These are phyloP conservation scores for Asarcornis scutulata DNA, from an alignment of 2,113 vertebrate species.

Conservation along the genomic window DNA sequence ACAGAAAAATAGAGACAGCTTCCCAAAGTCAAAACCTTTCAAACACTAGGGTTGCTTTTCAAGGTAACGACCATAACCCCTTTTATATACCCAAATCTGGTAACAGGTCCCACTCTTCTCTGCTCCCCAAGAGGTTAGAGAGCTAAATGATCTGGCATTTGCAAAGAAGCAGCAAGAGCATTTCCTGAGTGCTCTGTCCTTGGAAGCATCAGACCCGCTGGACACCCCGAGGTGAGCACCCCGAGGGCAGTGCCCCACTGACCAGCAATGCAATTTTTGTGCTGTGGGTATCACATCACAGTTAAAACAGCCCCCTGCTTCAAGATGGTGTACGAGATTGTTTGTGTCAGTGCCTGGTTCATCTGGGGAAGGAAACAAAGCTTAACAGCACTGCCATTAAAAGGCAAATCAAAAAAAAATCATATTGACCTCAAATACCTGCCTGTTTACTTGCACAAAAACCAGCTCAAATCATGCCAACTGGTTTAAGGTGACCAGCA, in stretches of 20 bases:
- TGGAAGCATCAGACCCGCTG: neutral
- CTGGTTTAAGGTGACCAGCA: neutral
- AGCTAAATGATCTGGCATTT: neutral
- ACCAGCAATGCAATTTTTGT: neutral
- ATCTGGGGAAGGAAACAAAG: neutral
- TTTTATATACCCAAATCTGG: neutral
- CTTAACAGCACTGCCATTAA: neutral
- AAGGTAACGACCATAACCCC: neutral
- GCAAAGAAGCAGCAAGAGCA: neutral
- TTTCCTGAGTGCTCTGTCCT: neutral
- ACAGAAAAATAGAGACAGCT: neutral
- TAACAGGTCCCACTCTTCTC: neutral
- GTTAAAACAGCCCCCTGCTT: neutral
- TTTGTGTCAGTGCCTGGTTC: neutral
- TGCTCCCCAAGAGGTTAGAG: neutral
- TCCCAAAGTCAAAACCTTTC: constrained; percentile 10
- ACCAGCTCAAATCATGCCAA: neutral
- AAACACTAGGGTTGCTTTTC: neutral
- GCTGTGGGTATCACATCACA: neutral
- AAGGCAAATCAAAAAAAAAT: neutral
- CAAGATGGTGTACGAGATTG: neutral
- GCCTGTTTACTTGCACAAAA: neutral
- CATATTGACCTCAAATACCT: neutral
- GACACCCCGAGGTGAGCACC: neutral
- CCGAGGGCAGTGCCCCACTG: neutral